Conservation (phyloP, 2,888 invertebrate species). For the Invenusta paracnida region DNA sequence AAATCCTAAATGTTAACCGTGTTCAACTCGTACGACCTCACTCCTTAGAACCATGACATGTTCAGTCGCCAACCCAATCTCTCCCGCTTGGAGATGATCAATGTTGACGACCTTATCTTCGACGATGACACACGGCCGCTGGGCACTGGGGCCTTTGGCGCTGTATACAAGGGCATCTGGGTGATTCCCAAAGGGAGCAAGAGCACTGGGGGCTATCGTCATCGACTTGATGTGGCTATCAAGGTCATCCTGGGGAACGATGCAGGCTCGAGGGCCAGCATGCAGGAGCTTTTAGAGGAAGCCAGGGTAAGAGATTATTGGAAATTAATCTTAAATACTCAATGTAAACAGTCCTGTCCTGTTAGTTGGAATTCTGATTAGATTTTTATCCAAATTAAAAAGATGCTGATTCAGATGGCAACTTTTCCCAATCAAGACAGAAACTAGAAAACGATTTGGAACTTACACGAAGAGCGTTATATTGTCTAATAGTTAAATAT, state of each 20-base stretch:
- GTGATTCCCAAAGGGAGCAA: not conserved
- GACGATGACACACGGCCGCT: constrained; percentile 38
- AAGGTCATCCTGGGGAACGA: constrained; percentile 37
- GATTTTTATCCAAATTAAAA: too few species aligned
- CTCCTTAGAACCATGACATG: constrained; percentile 24
- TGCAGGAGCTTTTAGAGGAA: constrained; percentile 35
- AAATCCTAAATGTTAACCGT: too few species aligned
- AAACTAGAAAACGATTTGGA: too few species aligned
- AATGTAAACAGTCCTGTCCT: too few species aligned
- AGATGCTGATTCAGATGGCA: too few species aligned
- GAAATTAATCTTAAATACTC: too few species aligned
- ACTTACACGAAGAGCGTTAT: too few species aligned
- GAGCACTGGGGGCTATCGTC: not conserved
- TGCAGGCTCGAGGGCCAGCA: not conserved
- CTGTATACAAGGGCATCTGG: constrained; percentile 40
- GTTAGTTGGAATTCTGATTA: too few species aligned
- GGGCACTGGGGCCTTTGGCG: constrained; percentile 43
- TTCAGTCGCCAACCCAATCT: constrained; percentile 32
- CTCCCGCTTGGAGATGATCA: constrained; percentile 33
- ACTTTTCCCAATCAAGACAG: too few species aligned
- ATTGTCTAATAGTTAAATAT: too few species aligned
- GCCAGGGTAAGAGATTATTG: constrained; percentile 39
- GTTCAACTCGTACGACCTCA: too few species aligned
- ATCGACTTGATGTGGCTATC: constrained; percentile 24
- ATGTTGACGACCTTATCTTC: constrained; percentile 20